phyloP scores from a whole-genome alignment of 2,113 vertebrate species.

The Sporophila hypoxantha region DNA sequence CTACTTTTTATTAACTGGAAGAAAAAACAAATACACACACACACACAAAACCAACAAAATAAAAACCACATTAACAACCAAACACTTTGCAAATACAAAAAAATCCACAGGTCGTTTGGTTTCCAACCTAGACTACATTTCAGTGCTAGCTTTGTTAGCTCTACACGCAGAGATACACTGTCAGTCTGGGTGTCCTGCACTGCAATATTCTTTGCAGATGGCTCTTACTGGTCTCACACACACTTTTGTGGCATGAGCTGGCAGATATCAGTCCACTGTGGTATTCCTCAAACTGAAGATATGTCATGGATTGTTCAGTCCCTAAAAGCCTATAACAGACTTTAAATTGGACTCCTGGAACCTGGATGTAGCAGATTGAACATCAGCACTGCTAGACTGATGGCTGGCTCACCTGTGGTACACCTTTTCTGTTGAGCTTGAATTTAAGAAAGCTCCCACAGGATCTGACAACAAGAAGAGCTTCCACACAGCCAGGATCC shows the following conservation, averaged over 20 bases:
- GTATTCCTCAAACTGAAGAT: neutral
- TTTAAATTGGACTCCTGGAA: neutral
- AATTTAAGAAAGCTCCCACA: neutral
- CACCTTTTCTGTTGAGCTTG: neutral
- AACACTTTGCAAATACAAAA: neutral
- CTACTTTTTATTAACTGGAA: neutral
- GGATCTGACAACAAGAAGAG: neutral
- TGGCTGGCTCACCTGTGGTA: neutral
- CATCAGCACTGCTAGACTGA: neutral
- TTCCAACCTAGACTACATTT: neutral
- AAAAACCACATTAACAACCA: neutral
- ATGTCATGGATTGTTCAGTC: neutral
- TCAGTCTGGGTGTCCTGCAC: neutral
- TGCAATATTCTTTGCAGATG: neutral
- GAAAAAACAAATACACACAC: neutral
- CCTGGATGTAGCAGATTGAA: neutral
- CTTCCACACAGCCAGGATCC: neutral
- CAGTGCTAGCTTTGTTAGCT: neutral
- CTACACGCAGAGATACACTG: rapidly evolving
- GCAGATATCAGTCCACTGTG: neutral
- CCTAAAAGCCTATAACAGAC: neutral
- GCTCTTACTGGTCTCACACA: neutral
- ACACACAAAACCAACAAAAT: neutral
- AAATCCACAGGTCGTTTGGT: neutral
- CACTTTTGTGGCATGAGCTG: neutral